Percentiles rank a stretch among this genome's conserved stretches.
These are phyloP conservation scores for Megalops atlanticus DNA, from an alignment of 2,113 vertebrate species.

Conservation along the genomic window DNA sequence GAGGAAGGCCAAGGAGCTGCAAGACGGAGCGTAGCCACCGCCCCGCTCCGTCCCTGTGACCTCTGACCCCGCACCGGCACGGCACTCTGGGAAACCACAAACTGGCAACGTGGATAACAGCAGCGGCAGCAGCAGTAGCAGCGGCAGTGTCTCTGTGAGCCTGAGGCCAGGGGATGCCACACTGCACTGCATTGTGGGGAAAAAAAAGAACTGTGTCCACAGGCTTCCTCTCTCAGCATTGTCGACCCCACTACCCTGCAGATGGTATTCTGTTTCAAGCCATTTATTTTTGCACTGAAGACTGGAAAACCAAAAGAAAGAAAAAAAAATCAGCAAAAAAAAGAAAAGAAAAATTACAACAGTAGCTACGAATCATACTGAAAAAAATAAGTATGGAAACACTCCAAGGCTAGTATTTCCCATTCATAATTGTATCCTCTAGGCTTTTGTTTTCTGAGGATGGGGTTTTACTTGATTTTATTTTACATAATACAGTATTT, in stretches of 20 bases:
- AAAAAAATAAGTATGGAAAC: slow-evolving; percentile 15
- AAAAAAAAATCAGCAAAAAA: not conserved
- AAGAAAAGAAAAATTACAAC: not conserved
- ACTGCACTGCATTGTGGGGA: slow-evolving; percentile 46
- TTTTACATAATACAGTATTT: not conserved
- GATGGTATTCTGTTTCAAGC: slow-evolving; percentile 31
- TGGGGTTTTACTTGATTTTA: not conserved
- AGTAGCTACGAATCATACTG: slow-evolving; percentile 5
- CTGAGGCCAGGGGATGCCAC: not conserved
- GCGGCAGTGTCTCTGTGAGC: slow-evolving; percentile 19
- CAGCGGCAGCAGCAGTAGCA: not conserved
- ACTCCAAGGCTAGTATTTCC: not conserved
- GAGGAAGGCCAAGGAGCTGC: slow-evolving; percentile 93
- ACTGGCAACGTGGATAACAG: slow-evolving; percentile 31
- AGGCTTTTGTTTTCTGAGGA: not conserved
- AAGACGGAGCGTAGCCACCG: slow-evolving; percentile 79
- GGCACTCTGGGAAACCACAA: slow-evolving; percentile 29
- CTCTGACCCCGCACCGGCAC: not conserved
- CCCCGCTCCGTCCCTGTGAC: too few relatives aligned
- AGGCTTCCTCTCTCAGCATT: not conserved
- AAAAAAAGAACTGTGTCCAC: slow-evolving; percentile 7
- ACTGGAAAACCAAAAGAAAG: slow-evolving; percentile 11
- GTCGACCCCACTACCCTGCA: slow-evolving; percentile 18
- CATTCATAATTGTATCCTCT: not conserved
- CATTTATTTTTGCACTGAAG: slow-evolving; percentile 33